These are phyloP conservation scores for Oreochromis grahami DNA, from an alignment of 2,797 vertebrate species.

Conservation along the genomic window DNA sequence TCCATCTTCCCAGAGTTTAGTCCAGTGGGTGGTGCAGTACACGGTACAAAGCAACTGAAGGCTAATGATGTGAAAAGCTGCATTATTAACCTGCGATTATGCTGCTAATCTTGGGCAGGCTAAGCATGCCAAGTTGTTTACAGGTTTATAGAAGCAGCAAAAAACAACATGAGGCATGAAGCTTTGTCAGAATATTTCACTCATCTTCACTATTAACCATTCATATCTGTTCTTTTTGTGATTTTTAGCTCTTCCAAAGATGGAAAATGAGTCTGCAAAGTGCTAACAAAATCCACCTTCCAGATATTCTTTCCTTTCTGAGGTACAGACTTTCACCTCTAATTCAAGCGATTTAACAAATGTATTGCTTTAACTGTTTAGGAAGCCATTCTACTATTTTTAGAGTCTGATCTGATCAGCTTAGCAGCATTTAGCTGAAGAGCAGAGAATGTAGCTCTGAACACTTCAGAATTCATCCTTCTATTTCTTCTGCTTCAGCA, in stretches of 20 bases:
- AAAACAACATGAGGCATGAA: neutral
- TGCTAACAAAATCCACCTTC: neutral
- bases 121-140: neutral
- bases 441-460: neutral
- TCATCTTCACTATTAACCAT: neutral
- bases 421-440: neutral
- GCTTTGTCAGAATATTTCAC: neutral
- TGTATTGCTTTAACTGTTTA: neutral
- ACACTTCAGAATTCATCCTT: neutral
- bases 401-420: neutral
- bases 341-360: neutral
- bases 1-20: neutral
- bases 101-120: constrained; percentile 12
- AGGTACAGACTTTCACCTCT: neutral
- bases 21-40: constrained; percentile 3
- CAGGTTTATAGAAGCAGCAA: neutral
- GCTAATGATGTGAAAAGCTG: constrained; percentile 17
- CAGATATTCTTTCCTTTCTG: neutral
- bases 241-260: neutral
- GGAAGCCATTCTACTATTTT: neutral
- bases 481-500: neutral
- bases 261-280: neutral
- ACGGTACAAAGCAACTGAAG: neutral
- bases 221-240: neutral
- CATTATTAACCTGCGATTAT: constrained; percentile 35